Evolutionary conservation across 2,113 vertebrate genomes (phyloP).

Genomic region (Brachypteracias leptosomus): DNA sequence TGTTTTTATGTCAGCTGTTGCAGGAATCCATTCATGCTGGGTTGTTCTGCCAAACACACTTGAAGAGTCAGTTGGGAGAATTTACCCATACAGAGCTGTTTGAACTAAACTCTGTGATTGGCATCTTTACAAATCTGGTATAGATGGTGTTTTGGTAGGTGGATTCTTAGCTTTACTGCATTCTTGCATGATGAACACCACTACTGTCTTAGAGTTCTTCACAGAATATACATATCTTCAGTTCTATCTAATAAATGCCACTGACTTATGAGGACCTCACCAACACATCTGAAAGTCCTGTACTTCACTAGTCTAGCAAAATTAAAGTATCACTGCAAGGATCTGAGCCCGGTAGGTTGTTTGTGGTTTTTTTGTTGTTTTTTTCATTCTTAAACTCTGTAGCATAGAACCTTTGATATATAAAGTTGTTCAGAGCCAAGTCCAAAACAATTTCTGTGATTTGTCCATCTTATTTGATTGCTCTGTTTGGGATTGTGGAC

Average conservation of each 20-base stretch:
- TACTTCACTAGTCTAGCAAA: neutral
- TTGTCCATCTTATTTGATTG: neutral
- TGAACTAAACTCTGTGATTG: neutral
- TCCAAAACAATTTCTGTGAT: neutral
- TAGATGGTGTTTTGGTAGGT: neutral
- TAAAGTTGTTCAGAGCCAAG: neutral
- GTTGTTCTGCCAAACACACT: neutral
- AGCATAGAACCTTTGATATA: neutral
- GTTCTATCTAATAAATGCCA: neutral
- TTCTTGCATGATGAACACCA: neutral
- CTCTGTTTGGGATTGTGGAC: neutral
- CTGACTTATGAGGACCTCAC: neutral
- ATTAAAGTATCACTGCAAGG: neutral
- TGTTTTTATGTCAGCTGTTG: neutral
- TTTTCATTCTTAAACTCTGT: neutral
- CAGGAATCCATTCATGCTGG: neutral
- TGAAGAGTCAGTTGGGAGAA: neutral
- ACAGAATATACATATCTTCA: neutral
- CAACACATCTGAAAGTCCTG: neutral
- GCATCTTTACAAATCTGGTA: neutral
- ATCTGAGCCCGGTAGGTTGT: neutral
- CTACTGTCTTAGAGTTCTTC: neutral
- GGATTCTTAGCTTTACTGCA: neutral
- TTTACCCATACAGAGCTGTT: neutral
- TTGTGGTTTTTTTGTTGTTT: neutral